A percentile compares a stretch with the other conserved stretches of the same genome.
Evolutionary conservation across 2,113 vertebrate species (phyloP).

Genomic region (Thalassoma bifasciatum): DNA sequence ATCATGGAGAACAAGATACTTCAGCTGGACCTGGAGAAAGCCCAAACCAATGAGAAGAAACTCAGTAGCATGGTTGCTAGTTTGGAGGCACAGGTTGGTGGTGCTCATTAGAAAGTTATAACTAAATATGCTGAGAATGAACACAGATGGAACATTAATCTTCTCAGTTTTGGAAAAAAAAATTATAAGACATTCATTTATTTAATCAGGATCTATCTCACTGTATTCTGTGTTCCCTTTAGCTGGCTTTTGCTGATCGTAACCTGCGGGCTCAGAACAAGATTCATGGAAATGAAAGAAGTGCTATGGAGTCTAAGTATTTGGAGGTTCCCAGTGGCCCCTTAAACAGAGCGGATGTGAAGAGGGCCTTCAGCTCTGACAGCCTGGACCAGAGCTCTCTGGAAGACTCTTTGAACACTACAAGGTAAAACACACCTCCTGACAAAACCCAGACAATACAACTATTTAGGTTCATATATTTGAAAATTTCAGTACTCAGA

Average conservation of each 20-base stretch:
- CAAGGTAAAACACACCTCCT: slow-evolving; percentile 79
- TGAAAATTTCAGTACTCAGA: too few species aligned
- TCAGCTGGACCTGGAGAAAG: slow-evolving; percentile 85
- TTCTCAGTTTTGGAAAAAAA: neutral
- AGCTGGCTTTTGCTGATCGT: slow-evolving; percentile 87
- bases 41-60: slow-evolving; percentile 78
- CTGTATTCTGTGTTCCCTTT: neutral
- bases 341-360: slow-evolving; percentile 17
- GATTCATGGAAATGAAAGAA: slow-evolving; percentile 65
- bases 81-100: slow-evolving; percentile 88
- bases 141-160: neutral
- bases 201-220: neutral
- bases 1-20: slow-evolving; percentile 78
- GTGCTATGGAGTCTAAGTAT: slow-evolving; percentile 47
- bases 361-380: slow-evolving; percentile 84
- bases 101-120: neutral
- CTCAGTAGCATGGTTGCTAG: slow-evolving; percentile 83
- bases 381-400: slow-evolving; percentile 87
- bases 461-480: too few species aligned
- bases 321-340: slow-evolving; percentile 19
- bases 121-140: neutral
- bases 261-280: slow-evolving; percentile 84
- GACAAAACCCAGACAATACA: too few species aligned
- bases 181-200: neutral
- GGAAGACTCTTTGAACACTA: slow-evolving; percentile 81